Conservation (phyloP, 2,797 vertebrate species). For the Cyclura pinguis region DNA sequence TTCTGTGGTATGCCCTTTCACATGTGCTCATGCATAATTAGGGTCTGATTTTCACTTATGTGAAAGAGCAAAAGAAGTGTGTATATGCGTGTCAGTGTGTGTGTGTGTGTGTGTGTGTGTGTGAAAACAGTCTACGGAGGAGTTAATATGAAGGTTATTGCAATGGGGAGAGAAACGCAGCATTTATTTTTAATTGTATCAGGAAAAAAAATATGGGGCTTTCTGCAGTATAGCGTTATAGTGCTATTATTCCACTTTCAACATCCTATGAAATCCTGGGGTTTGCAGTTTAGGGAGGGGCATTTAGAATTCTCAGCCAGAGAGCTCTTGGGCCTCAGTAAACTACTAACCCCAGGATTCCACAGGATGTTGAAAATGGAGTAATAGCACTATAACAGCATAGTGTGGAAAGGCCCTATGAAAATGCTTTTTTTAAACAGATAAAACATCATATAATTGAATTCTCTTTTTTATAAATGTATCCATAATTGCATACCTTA, state of each 20-base stretch:
- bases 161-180: not conserved
- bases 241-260: no score
- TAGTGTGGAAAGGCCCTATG: no score
- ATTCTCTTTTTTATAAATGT: not conserved
- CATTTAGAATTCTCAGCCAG: no score
- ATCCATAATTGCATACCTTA: not conserved
- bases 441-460: not conserved
- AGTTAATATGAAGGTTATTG: not conserved
- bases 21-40: not conserved
- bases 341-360: no score
- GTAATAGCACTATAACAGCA: no score
- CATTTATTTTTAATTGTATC: not conserved
- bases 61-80: not conserved
- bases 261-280: no score
- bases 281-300: no score
- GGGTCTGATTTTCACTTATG: not conserved
- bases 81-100: no score
- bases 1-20: not conserved
- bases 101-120: no score
- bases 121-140: slow-evolving; percentile 3
- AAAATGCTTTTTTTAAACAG: slow-evolving; percentile 3
- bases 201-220: accelerated
- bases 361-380: no score
- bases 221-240: no score
- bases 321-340: no score